Percentiles rank a stretch among this genome's conserved stretches.
Evolutionary conservation across 1,140 invertebrate species (phyloP).

Genomic region (Megathymus violae): DNA sequence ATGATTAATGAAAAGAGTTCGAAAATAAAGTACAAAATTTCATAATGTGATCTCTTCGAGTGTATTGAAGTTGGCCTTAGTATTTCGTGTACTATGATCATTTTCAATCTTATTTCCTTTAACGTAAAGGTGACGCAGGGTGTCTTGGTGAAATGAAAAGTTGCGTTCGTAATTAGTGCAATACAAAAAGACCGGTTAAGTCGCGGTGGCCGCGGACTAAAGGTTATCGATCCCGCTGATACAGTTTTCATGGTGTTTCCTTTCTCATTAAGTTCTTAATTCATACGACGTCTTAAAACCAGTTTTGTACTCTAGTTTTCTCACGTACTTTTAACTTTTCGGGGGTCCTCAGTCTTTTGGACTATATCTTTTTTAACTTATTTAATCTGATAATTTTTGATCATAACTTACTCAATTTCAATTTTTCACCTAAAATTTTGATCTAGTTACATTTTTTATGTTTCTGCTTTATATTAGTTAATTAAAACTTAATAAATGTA

Average conservation of each 20-base stretch:
- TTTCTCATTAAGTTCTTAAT: constrained; percentile 34
- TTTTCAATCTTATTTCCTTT: constrained; percentile 1
- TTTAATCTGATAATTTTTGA: no score
- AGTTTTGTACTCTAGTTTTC: constrained; percentile 28
- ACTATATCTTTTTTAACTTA: no score
- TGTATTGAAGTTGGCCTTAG: no score
- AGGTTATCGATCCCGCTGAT: constrained; percentile 31
- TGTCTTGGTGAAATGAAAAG: neutral
- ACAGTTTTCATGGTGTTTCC: constrained; percentile 32
- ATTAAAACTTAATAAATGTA: no score
- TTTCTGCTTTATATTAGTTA: no score
- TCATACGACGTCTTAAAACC: constrained; percentile 26
- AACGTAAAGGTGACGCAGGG: neutral
- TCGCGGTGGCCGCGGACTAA: constrained; percentile 25
- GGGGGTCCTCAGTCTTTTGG: no score
- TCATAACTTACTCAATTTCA: no score
- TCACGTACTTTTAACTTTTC: constrained; percentile 20
- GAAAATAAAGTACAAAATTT: constrained; percentile 17
- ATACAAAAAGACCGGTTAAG: constrained; percentile 25
- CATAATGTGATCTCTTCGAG: constrained; percentile 12
- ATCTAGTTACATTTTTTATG: no score
- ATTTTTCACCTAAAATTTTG: no score
- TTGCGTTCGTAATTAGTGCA: constrained; percentile 26
- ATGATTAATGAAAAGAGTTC: constrained; percentile 25
- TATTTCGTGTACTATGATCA: no score